Evolutionary conservation across 2,113 vertebrate species (phyloP).

Genomic region (Hippocampus zosterae): DNA sequence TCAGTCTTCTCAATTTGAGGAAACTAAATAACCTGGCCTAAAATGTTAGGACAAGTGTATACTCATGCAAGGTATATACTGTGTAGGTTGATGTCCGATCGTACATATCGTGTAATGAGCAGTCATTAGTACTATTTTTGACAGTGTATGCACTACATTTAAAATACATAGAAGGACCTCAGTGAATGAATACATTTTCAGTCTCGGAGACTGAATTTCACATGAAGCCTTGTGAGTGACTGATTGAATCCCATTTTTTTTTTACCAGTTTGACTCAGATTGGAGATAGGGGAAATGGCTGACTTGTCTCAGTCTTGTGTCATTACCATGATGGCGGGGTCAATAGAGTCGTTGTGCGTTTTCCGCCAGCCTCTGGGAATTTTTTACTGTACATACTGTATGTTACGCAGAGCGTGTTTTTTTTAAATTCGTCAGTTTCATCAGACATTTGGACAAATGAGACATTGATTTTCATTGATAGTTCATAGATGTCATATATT

Average conservation of each 20-base stretch:
- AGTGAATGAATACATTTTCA: conserved; percentile 2
- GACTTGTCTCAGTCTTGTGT: conserved; percentile 1
- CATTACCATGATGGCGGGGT: not conserved
- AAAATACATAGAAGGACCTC: not conserved
- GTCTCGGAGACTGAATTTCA: conserved; percentile 25
- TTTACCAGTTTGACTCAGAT: conserved; percentile 7
- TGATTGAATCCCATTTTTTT: not conserved
- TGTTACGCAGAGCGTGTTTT: conserved; percentile 16
- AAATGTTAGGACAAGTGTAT: not conserved
- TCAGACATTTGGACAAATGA: not conserved
- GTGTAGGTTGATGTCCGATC: not conserved
- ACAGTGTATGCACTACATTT: not conserved
- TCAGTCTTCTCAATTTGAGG: conserved; percentile 4
- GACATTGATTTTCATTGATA: not conserved
- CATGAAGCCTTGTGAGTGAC: conserved; percentile 19
- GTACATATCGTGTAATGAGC: not conserved
- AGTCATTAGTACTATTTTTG: not conserved
- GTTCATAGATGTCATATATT: not conserved
- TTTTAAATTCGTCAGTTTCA: conserved; percentile 10
- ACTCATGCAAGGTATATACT: not conserved
- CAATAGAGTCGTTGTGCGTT: conserved; percentile 7
- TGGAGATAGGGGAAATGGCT: conserved; percentile 23
- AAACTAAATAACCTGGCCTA: not conserved
- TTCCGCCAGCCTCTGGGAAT: conserved; percentile 5
- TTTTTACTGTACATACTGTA: not conserved